Base-by-base conservation (phyloP, 2,888 invertebrate species). In the Pinctada fucata region DNA sequence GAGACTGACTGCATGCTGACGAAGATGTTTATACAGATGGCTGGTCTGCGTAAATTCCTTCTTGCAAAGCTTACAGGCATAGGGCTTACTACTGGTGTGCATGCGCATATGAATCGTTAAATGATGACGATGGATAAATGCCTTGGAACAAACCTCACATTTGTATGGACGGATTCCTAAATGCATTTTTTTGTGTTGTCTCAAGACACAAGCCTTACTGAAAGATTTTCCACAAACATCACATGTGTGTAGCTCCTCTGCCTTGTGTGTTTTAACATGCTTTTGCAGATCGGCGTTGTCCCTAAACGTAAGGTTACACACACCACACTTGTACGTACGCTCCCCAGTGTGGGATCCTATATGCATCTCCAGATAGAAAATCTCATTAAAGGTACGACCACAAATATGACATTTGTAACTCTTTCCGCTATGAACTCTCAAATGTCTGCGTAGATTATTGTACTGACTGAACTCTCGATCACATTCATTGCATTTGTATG, bases 41-140 rank as follows among this genome's bases (percentile, higher is more conserved):
- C 84, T 84, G 16, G 81, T 84, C 73, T 85, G 85, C 3, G 82
- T 76, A 48, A 86, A 86, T 51, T 82, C 83, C 48, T 83, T 83
- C 31, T 78, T 64, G 67, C 84, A 84, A 48, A 82, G 71, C 3
- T 83, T 80, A 68, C 84, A 86, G 2, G 72, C 72, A 13, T 83
- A 83, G 0, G 79, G 83, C 50, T 84, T 84, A 1, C 75, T 77
- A 2, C 81, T 81, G 3, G 73, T 73, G 66, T 86, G 86, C 64
- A 85, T 85, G 4, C 83, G 75, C 70, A 83, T 73, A 64, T 86
- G 86, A 79, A 85, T 86, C 0, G 84, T 86, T 0, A 86, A 76
- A 78, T 86, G 86, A 82, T 86, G 86, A 1, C 84, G 81, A 66
- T 86, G 85, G 63, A 86, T 86, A 48, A 85, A 86, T 2, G 85